A percentile compares a stretch with the other conserved stretches of the same genome.
phyloP scores from a whole-genome alignment of 23 tunicate species.

The Pegea sp. region DNA sequence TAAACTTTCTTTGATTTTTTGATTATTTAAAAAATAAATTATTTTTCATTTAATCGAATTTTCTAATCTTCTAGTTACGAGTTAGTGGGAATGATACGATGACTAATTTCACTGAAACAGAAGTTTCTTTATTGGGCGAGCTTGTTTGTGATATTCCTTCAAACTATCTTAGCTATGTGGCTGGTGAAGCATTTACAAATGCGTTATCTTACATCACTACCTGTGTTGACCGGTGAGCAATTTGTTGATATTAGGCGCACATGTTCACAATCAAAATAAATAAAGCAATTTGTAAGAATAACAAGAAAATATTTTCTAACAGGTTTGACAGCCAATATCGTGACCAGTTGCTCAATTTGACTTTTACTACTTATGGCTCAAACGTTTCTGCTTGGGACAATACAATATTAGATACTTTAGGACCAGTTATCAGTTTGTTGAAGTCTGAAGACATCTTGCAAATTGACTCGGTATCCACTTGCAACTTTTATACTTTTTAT shows the following conservation, averaged over 20 bases:
- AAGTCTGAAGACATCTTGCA: not conserved
- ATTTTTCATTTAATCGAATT: too few species aligned
- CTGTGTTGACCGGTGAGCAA: not conserved
- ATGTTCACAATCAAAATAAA: not conserved
- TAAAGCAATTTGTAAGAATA: not conserved
- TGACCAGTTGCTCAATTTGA: not conserved
- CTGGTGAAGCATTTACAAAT: constrained; percentile 7
- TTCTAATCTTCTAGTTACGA: too few species aligned
- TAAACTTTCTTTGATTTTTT: too few species aligned
- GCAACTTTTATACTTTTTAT: not conserved
- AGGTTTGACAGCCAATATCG: constrained; percentile 5
- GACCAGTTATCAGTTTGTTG: constrained; percentile 12
- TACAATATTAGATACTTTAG: constrained; percentile 7
- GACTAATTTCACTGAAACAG: constrained; percentile 8
- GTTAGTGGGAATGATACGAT: too few species aligned
- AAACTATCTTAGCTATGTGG: not conserved
- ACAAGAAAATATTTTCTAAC: not conserved
- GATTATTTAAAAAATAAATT: too few species aligned
- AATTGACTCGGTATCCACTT: constrained; percentile 7
- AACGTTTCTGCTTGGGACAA: constrained; percentile 18
- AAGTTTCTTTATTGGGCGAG: constrained; percentile 10
- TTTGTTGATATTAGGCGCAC: not conserved
- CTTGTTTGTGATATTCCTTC: constrained; percentile 28
- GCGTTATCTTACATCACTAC: constrained; percentile 3
- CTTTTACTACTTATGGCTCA: constrained; percentile 2